Evolutionary conservation across 2,113 vertebrate genomes (phyloP), one percentile per base, ranked within the genome.

Genomic region (Cacatua alba): DNA sequence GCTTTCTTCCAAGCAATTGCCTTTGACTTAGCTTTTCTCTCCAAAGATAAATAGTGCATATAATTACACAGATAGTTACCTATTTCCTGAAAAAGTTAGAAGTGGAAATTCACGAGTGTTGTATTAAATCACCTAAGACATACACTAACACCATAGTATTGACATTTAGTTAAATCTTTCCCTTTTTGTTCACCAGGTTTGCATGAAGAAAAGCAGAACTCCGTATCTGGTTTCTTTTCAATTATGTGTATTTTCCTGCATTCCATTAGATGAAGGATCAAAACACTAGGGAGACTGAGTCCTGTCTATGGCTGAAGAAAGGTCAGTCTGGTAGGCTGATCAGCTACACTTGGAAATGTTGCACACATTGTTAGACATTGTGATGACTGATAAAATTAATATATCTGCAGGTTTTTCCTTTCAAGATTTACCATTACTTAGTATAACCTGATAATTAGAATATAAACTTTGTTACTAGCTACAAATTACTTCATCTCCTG

Each of bases 231-330:
- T 41, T 78, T 74, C 16, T 60, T 15, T 41, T 63, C 18, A 52
- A 1, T 20, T n/a, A 10, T 33, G 3, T 53, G 11, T n/a, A 13
- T 19, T 51, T 51, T 51, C 25, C 24, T 76, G 7, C 37, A 25
- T 43, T 43, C 21, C 31, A 17, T 0, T 68, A 10, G 28, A 12
- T 0, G 0, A 69, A 64, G 31, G 31, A 78, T 29, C 2, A 64
- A 68, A 44, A 17, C 8, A 4, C 13, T 13, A 25, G 13, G 9
- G 21, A 76, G 9, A 6, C 21, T 18, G 46, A 71, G 28, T 68
- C 39, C 15, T 21, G 0, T 7, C 20, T n/a, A 4, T 7, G 21
- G 17, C 11, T 53, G 11, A 71, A 17, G 67, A 48, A 69, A 68
- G 19, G n/a, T 17, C 51, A 41, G 23, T 8, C 44, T 68, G 24